Base-by-base conservation (phyloP, 2,888 invertebrate species). In the Xylota sylvarum region DNA sequence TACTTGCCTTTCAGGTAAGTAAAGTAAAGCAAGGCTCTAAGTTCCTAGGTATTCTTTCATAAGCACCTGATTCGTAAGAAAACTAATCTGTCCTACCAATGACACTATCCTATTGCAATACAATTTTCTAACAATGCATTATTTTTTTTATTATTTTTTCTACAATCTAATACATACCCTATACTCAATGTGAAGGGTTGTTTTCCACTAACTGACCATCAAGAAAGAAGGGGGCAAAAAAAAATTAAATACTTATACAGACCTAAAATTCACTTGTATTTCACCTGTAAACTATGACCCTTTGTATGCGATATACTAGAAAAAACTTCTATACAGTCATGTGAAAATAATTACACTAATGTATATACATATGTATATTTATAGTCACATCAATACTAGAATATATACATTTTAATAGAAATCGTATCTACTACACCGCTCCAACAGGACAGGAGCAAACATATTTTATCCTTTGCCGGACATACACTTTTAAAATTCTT, bases 211-310 rank as follows among this genome's bases (percentile, higher is more conserved):
- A 35, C 35, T 56, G 70, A 72, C 64, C 70, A 70, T 9, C 37
- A n/a, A n/a, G 27, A 9, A 58, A 5, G 32, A 69, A 48, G 40
- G 62, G 50, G 40, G n/a, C 32, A 40, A 55, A 52, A 40, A 46
- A 40, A 55, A 52, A 40, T 19, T 10, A 77, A 48, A 30, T 17
- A 10, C 70, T 52, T 50, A 48, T 46, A 62, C 70, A 64, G 78
- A 52, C 43, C 6, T 30, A 43, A 30, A 64, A 30, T 73, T 69
- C 65, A 46, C 69, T 60, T 52, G 60, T 67, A 19, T 83, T 73
- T 67, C 83, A 83, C 83, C 83, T 83, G 83, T 78, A 73, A 73
- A 23, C 30, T 73, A 62, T 74, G 67, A 73, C 78, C 72, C 50
- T 70, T 69, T 43, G 60, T 64, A 55, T 32, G 6, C 58, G 12